A percentile compares a stretch with the other conserved stretches of the same genome.
Conservation (phyloP, 2,888 invertebrate species). For the Sarcophaga subvicina region DNA sequence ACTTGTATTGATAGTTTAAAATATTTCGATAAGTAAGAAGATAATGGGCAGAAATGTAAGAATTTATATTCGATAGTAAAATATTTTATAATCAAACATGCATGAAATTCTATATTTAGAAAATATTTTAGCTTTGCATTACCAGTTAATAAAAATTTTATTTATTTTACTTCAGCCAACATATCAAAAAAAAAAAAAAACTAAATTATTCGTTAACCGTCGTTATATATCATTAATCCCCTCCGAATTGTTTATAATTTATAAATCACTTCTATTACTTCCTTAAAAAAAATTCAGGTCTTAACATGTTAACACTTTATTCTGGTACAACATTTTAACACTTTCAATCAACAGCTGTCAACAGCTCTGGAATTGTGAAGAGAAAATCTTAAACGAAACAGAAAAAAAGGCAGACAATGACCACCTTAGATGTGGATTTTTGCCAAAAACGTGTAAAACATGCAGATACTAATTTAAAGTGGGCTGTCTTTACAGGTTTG, state of each 20-base stretch:
- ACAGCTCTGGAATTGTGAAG: slow-evolving; percentile 9
- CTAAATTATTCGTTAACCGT: neutral
- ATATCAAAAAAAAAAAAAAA: neutral
- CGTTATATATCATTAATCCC: neutral
- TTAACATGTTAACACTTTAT: neutral
- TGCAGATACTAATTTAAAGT: slow-evolving; percentile 59
- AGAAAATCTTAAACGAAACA: neutral
- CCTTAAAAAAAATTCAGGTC: neutral
- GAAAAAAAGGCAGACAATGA: slow-evolving; percentile 4
- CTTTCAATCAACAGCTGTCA: slow-evolving; percentile 18
- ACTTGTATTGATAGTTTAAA: no score
- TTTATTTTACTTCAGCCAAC: no score
- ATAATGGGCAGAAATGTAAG: no score
- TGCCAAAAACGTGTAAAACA: slow-evolving; percentile 41
- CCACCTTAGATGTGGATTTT: slow-evolving; percentile 52
- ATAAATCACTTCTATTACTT: neutral
- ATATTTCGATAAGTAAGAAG: no score
- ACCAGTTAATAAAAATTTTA: no score
- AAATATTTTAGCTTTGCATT: no score
- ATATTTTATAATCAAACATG: no score
- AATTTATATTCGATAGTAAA: no score
- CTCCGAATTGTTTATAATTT: neutral
- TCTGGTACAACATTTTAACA: neutral
- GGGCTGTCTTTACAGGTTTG: slow-evolving; percentile 58
- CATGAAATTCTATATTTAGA: no score